phyloP scores from a whole-genome alignment of 2,888 invertebrate genomes.

The Agrochola circellaris region DNA sequence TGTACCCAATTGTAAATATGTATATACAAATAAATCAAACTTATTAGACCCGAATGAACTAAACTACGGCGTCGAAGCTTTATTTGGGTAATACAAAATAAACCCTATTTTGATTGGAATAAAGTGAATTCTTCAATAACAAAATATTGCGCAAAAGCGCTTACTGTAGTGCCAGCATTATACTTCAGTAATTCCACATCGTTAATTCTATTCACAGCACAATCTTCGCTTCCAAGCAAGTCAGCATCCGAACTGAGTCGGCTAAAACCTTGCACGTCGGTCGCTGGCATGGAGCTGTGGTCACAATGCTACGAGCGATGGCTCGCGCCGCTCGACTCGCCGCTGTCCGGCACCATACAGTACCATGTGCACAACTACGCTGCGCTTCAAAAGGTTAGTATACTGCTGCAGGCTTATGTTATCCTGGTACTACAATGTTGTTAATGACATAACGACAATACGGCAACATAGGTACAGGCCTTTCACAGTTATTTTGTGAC shows the following conservation, averaged over 20 bases:
- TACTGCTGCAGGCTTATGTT: neutral
- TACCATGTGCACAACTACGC: constrained; percentile 68
- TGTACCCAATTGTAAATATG: too few species aligned
- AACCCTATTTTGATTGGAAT: too few species aligned
- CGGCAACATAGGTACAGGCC: neutral
- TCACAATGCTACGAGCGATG: constrained; percentile 97
- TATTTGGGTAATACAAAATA: neutral
- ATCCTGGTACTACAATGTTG: constrained; percentile 26
- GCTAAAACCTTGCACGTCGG: constrained; percentile 86
- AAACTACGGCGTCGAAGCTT: neutral
- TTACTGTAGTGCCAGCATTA: neutral
- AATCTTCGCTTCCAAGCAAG: constrained; percentile 60
- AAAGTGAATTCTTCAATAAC: neutral
- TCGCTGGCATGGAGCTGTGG: constrained; percentile 94
- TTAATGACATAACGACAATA: neutral
- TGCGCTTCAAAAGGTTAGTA: constrained; percentile 57
- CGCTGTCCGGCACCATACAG: constrained; percentile 92
- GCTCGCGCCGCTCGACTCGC: constrained; percentile 95
- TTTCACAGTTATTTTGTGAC: neutral
- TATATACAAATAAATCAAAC: too few species aligned
- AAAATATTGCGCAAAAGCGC: neutral
- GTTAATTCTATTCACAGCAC: constrained; percentile 60
- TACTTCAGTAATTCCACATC: neutral
- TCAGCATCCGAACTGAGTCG: constrained; percentile 60
- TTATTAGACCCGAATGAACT: too few species aligned